Evolutionary conservation across 2,888 invertebrate genomes (phyloP).

Genomic region (Carabus problematicus): DNA sequence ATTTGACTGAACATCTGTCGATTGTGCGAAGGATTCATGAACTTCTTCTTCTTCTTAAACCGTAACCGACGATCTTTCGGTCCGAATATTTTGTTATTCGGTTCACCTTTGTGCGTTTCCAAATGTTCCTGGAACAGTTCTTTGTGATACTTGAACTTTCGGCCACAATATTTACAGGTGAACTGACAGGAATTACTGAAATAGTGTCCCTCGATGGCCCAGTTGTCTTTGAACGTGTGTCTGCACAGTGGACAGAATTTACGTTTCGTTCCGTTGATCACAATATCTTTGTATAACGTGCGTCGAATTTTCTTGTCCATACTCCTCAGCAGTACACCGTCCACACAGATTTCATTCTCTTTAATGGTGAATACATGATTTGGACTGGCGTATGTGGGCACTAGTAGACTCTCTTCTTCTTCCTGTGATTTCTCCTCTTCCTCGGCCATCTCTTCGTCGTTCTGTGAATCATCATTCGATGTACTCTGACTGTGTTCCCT

Average conservation of each 20-base stretch:
- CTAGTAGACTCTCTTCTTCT: slow-evolving; percentile 47
- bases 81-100: slow-evolving; percentile 31
- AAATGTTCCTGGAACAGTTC: slow-evolving; percentile 31
- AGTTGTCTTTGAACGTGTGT: slow-evolving; percentile 59
- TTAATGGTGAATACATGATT: slow-evolving; percentile 10
- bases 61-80: slow-evolving; percentile 16
- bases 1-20: slow-evolving; percentile 10
- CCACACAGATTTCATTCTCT: slow-evolving; percentile 48
- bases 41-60: slow-evolving; percentile 24
- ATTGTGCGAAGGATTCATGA: neutral
- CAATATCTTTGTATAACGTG: slow-evolving; percentile 55
- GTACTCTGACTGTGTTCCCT: slow-evolving; percentile 3
- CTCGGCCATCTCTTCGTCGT: slow-evolving; percentile 38
- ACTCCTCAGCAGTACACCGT: slow-evolving; percentile 54
- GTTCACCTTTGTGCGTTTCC: slow-evolving; percentile 26
- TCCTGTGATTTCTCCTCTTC: slow-evolving; percentile 49
- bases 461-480: neutral
- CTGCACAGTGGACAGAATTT: slow-evolving; percentile 58
- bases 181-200: slow-evolving; percentile 57
- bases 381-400: slow-evolving; percentile 44
- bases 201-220: slow-evolving; percentile 59
- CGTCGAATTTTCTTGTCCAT: slow-evolving; percentile 56
- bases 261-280: slow-evolving; percentile 53
- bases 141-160: slow-evolving; percentile 32
- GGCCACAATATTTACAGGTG: slow-evolving; percentile 56